Base-by-base conservation (phyloP, 1,140 invertebrate genomes). In the Caenorhabditis latens region DNA sequence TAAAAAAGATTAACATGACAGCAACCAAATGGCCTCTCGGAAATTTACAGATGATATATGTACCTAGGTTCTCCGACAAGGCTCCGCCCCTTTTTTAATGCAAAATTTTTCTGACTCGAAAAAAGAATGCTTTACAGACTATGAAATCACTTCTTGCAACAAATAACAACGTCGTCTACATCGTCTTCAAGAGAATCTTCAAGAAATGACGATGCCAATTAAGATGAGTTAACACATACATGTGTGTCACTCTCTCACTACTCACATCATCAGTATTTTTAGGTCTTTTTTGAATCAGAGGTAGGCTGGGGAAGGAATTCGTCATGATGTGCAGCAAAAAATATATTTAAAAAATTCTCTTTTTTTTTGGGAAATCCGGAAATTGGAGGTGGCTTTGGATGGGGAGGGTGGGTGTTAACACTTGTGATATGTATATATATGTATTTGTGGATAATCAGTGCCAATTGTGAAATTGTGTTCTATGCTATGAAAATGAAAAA, bases 121-220 rank as follows among this genome's bases (percentile, higher is more conserved):
- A 32, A 32, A 32, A 1, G 32, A 32, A 32, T 32, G 32, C 32
- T 32, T 1, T 32, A 32, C 32, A 32, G 32, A 40, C 63, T 40
- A 71, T 71, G 65, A 71, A 71, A 71, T 71, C 65, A 71, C 46
- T 9, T 9, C 16, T 71, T 63, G 40, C 65, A 71, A 71, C 46
- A 79, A 79, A 42, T 21, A n/a, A 43, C 9, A 42, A 16, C 65
- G 63, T 40, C 63, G 13, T n/a, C 58, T n/a, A 16, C 21, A 16
- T 61, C 58, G 13, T 65, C 61, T 8, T 2, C 7, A 2, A 0
- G 24, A 21, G 14, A 5, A 21, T 50, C 71, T 24, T 32, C 1
- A 32, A 32, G 32, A n/a, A 79, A 79, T 79, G 71, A 79, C 71
- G 71, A 79, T 79, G 71, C 71, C 71, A 79, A 79, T 79, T 79